Base-by-base conservation (phyloP, 2,113 vertebrate genomes). In the Dinomys branickii region DNA sequence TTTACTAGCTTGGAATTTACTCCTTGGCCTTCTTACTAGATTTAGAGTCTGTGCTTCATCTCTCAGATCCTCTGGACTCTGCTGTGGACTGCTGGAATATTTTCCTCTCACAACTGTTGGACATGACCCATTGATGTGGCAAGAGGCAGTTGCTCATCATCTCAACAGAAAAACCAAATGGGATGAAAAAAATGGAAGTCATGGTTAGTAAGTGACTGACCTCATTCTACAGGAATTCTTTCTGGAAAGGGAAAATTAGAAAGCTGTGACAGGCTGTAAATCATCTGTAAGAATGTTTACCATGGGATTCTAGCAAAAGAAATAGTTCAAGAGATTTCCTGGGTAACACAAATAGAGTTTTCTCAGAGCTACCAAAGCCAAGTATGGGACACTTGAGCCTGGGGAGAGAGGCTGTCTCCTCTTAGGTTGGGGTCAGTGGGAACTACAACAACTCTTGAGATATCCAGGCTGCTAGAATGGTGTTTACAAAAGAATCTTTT, bases 211-310 rank as follows among this genome's bases (percentile, higher is more conserved):
- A 93, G 69, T 1, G 56, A 88, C 93, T 98, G 98, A 98, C 92
- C 94, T 98, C 98, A 99, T 61, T 92, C 94, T 9, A 8, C 2
- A 98, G 97, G 98, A 98, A 99, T 99, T 94, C 88, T 91, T 95
- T 94, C 90, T 98, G 96, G 98, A 98, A 98, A 97, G 94, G 88
- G 94, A 97, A 97, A 97, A 94, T 82, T 78, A 94, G 97, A 97
- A 96, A 97, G 91, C 95, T 98, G 97, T 98, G 98, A 98, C 97
- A 98, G 97, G 92, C 86, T 24, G 91, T 84, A 98, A 98, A 97
- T 98, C 97, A 98, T 98, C 91, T 81, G 22, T 94, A 96, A 97
- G 97, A 97, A 96, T 98, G 97, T 98, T 98, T 98, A 98, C 38
- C 96, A 56, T 89, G 5, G 28, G 96, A 91, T 97, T 97, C 93